phyloP scores from a whole-genome alignment of 2,113 vertebrate genomes.

The Muntiacus reevesi region DNA sequence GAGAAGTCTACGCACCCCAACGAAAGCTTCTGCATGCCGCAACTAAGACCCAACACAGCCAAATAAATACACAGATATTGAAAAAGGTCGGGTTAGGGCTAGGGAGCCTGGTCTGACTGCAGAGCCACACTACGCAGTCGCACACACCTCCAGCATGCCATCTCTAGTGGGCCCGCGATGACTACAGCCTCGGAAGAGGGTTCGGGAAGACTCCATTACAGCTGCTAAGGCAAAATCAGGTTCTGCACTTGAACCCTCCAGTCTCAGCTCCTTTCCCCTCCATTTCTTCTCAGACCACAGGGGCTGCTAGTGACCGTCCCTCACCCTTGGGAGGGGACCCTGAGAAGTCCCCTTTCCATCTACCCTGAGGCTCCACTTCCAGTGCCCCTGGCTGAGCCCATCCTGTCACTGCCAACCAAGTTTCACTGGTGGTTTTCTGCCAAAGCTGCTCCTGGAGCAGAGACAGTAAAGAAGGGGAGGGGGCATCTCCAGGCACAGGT shows the following conservation, averaged over 20 bases:
- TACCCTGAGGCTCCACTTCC: background rate
- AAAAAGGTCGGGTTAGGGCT: background rate
- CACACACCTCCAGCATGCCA: background rate
- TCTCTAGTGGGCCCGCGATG: background rate
- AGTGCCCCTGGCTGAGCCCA: background rate
- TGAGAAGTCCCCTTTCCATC: background rate
- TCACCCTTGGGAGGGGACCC: background rate
- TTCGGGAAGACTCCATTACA: background rate
- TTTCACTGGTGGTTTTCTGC: background rate
- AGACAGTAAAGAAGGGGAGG: background rate
- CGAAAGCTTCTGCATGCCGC: background rate
- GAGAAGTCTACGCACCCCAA: background rate
- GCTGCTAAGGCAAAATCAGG: background rate
- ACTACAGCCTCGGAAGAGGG: background rate
- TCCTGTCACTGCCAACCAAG: background rate
- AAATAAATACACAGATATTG: background rate
- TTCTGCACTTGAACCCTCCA: background rate
- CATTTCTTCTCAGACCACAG: background rate
- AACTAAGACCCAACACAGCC: background rate
- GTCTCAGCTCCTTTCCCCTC: background rate
- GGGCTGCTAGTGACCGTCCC: accelerated
- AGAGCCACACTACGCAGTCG: background rate
- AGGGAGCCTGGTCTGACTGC: background rate
- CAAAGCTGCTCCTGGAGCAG: background rate
- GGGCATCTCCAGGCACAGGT: background rate